Percentiles rank a stretch among this genome's conserved stretches.
These are phyloP conservation scores for Geotrupes spiniger DNA, from an alignment of 2,888 invertebrate species.

Conservation along the genomic window DNA sequence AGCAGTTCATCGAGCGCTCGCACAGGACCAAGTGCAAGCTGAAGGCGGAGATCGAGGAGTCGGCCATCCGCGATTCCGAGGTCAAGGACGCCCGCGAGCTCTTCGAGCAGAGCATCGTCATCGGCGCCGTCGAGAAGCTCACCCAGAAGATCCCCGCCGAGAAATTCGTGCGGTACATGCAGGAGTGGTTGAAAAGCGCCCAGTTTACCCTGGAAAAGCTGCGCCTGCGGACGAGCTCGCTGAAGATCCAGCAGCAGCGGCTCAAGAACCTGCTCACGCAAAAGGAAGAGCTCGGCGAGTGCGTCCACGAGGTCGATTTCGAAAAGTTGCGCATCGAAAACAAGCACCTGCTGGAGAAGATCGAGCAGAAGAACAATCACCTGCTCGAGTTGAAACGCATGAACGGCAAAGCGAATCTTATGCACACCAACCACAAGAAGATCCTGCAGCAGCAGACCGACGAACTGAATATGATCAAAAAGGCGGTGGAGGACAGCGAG, in stretches of 20 bases:
- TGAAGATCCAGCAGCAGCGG: constrained; percentile 56
- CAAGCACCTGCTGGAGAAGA: constrained; percentile 51
- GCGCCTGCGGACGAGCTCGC: constrained; percentile 50
- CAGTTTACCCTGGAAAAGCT: constrained; percentile 59
- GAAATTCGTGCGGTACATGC: constrained; percentile 55
- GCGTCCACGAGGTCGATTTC: constrained; percentile 61
- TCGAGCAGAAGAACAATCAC: constrained; percentile 56
- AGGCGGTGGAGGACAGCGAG: constrained; percentile 49
- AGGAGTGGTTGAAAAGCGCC: constrained; percentile 58
- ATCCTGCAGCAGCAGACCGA: constrained; percentile 54
- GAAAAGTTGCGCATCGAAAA: constrained; percentile 63
- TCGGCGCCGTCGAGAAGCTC: constrained; percentile 56
- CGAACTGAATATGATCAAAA: constrained; percentile 49
- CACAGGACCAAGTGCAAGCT: constrained; percentile 49
- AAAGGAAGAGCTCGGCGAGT: constrained; percentile 59
- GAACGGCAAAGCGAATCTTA: constrained; percentile 57
- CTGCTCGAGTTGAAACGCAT: constrained; percentile 58
- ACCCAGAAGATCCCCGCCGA: constrained; percentile 64
- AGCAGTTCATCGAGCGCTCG: constrained; percentile 42
- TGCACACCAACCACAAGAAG: constrained; percentile 57
- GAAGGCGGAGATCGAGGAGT: constrained; percentile 58
- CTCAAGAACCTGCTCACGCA: constrained; percentile 55
- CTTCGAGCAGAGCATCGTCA: constrained; percentile 56
- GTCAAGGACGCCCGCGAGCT: constrained; percentile 51
- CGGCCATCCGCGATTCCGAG: constrained; percentile 53